Evolutionary conservation across 2,888 invertebrate genomes (phyloP).

Genomic region (Orthosia gracilis): DNA sequence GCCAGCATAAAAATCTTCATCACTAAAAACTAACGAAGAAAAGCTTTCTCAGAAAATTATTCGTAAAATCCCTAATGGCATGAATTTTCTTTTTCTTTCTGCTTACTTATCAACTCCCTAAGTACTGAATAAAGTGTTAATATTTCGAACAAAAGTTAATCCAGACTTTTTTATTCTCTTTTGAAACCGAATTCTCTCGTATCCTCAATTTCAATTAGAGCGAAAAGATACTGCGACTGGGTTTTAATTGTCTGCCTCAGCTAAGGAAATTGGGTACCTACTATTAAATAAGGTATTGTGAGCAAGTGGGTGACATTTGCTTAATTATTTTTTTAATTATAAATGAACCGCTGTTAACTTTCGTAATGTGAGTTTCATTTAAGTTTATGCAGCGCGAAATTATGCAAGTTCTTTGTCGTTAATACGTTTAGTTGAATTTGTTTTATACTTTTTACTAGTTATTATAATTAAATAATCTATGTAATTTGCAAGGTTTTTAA

Average conservation of each 20-base stretch:
- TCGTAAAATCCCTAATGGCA: slow-evolving; percentile 9
- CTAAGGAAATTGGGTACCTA: slow-evolving; percentile 62
- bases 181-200: slow-evolving; percentile 41
- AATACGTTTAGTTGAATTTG: neutral
- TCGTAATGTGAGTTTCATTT: slow-evolving; percentile 20
- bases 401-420: neutral
- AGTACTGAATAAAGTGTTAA: slow-evolving; percentile 51
- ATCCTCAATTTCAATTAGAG: slow-evolving; percentile 64
- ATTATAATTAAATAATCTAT: too few relatives aligned
- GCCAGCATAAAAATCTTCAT: neutral
- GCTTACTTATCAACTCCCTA: slow-evolving; percentile 30
- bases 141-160: slow-evolving; percentile 54
- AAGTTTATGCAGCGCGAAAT: slow-evolving; percentile 23
- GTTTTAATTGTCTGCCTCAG: slow-evolving; percentile 62
- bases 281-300: slow-evolving; percentile 52
- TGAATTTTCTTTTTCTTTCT: slow-evolving; percentile 26
- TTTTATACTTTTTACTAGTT: neutral
- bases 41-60: slow-evolving; percentile 15
- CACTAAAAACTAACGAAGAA: slow-evolving; percentile 20
- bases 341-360: slow-evolving; percentile 20
- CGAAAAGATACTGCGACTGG: slow-evolving; percentile 56
- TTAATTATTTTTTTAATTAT: slow-evolving; percentile 55
- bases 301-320: slow-evolving; percentile 47
- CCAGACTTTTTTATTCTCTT: slow-evolving; percentile 33
- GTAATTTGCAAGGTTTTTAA: neutral